phyloP scores from a whole-genome alignment of 2,888 invertebrate species.

The Hypselothyrea guttata region DNA sequence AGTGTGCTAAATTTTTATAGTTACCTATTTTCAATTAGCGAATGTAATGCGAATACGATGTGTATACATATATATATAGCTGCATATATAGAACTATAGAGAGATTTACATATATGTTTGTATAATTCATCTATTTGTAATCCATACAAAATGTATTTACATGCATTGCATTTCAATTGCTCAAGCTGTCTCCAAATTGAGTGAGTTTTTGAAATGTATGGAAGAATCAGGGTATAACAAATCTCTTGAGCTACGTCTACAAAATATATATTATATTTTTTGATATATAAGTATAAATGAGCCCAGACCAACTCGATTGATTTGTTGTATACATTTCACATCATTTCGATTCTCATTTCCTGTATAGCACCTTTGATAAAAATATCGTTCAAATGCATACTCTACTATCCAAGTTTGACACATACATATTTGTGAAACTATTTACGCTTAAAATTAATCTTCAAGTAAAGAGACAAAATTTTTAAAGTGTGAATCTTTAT shows the following conservation, averaged over 20 bases:
- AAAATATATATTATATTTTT: constrained; percentile 72
- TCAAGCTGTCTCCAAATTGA: constrained; percentile 60
- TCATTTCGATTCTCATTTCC: constrained; percentile 13
- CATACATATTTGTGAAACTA: constrained; percentile 56
- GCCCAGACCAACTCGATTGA: constrained; percentile 78
- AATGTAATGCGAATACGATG: constrained; percentile 24
- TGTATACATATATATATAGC: constrained; percentile 47
- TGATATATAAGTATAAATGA: constrained; percentile 70
- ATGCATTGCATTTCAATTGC: constrained; percentile 43
- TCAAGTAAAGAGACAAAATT: constrained; percentile 28
- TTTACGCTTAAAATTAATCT: constrained; percentile 63
- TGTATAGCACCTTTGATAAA: constrained; percentile 30
- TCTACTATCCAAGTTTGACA: constrained; percentile 33
- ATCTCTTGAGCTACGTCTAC: constrained; percentile 74
- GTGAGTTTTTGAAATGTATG: constrained; percentile 48
- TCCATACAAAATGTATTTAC: constrained; percentile 13
- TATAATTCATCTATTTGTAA: constrained; percentile 7
- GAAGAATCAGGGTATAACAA: constrained; percentile 48
- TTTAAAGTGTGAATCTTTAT: constrained; percentile 7
- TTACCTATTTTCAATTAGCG: constrained; percentile 52
- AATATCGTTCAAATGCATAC: too few species aligned
- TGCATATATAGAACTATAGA: constrained; percentile 44
- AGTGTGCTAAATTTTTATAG: constrained; percentile 73
- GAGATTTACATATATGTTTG: constrained; percentile 21
- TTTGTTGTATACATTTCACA: constrained; percentile 55